A percentile compares a stretch with the other conserved stretches of the same genome.
phyloP scores from a whole-genome alignment of 2,888 invertebrate species.

The Hyppa rectilinea region DNA sequence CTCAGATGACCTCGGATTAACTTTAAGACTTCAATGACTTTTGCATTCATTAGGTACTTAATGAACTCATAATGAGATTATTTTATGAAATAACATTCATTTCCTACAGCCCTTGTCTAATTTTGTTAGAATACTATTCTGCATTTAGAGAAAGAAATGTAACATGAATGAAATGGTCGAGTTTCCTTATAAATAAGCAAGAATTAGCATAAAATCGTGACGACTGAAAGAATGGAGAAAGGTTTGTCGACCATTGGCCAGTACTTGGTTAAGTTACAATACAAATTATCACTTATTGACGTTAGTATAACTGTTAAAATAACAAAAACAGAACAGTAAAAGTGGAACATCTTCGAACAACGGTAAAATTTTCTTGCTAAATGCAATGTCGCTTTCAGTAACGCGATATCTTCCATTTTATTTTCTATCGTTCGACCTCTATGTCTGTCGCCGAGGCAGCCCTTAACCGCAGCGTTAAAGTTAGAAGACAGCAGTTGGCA shows the following conservation, averaged over 20 bases:
- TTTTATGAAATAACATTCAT: no score
- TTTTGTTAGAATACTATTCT: background rate
- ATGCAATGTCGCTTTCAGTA: background rate
- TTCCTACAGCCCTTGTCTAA: background rate
- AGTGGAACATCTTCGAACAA: background rate
- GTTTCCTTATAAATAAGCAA: background rate
- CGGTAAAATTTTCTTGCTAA: background rate
- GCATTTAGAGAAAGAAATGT: background rate
- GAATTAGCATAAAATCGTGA: background rate
- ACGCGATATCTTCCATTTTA: constrained; percentile 21
- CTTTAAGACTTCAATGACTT: constrained; percentile 15
- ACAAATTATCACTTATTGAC: background rate
- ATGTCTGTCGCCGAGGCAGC: background rate
- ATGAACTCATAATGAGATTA: no score
- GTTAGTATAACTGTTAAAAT: background rate
- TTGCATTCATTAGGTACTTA: background rate
- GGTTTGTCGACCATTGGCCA: background rate
- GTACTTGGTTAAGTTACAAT: background rate
- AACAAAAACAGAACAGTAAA: constrained; percentile 2
- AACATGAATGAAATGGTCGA: background rate
- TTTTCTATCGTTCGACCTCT: constrained; percentile 19
- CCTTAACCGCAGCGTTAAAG: constrained; percentile 48
- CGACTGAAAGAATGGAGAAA: background rate
- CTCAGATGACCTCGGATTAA: constrained; percentile 20
- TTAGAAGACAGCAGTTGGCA: constrained; percentile 54